Base-by-base conservation (phyloP, 2,888 invertebrate genomes). In the Plemyria rubiginata region DNA sequence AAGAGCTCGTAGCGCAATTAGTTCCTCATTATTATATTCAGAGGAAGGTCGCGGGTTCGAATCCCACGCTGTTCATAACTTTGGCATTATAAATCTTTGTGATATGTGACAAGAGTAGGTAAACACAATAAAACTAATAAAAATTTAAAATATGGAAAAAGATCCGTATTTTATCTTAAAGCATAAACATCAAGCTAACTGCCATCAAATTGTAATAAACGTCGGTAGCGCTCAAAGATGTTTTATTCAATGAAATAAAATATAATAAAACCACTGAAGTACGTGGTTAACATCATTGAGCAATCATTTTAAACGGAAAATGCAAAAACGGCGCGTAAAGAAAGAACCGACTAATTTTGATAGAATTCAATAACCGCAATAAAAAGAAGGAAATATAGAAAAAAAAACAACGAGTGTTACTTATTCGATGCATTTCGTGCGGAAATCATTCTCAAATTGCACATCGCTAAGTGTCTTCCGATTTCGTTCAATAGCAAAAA, bases 361-460 rank as follows among this genome's bases (percentile, higher is more conserved):
- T 65, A 65, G 60, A 65, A 65, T 58, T 57, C 60, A 64, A 59
- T 77, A 77, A 87, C 85, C 85, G 79, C 86, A 85, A 76, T 71
- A 74, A 71, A 77, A 62, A 68, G 66, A 46, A 60, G 82, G 82
- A 83, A 83, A 81, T 66, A 66, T 40, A 60, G 75, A 86, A 89
- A 88, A 86, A 88, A 79, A 79, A 11, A 8, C 36, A 77, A 79
- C 84, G 80, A 84, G 82, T 85, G 80, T 84, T 79, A 79, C 81
- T 86, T 85, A 86, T 92, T 90, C 82, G 81, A 75, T 69, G 74
- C 74, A 84, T 80, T 84, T 88, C 89, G 84, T 85, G 90, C 91
- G 92, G 92, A 92, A 90, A 88, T 87, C 81, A 84, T 82, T 89
- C 91, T 92, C 91, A 88, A 90, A 90, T 92, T 92, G 90, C 92